Base-by-base conservation (phyloP, 1,140 invertebrate genomes). In the Atta colombica region DNA sequence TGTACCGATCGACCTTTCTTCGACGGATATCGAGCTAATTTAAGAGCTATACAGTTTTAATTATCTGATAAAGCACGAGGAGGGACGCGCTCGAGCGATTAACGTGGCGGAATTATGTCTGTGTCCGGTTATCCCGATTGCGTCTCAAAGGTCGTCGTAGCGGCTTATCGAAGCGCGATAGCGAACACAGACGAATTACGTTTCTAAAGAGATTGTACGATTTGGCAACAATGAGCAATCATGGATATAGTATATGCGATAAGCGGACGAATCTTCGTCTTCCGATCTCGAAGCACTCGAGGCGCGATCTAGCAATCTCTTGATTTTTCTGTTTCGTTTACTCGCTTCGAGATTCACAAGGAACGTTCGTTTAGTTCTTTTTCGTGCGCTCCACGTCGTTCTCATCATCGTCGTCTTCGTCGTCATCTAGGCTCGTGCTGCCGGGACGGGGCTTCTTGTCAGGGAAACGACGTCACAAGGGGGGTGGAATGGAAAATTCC, bases 401-500 rank as follows among this genome's bases (percentile, higher is more conserved):
- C 25, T 77, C 85, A 49, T 92, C 77, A 5, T 89, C 82, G 53
- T 91, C 89, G n/a, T 91, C 68, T n/a, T 88, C 66, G n/a, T 88
- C 86, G 31, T 90, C 85, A 72, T 91, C 85, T 71, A 87, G 77
- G 87, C 85, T 93, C 80, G 65, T 68, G 65, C 35, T 77, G 49
- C 81, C 90, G 68, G 87, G 91, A 93, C 93, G 91, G 86, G 91
- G 85, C 81, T 88, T 91, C 81, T 88, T 91, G 65, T 88, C 85
- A 66, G 90, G 81, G 88, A 93, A 91, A 89, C 91, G 90, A 88
- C 92, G 94, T 94, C 94, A 94, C 94, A 94, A 94, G 39, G 94
- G 94, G 66, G 94, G 94, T 85, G 94, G 94, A 94, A 95, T 95
- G 60, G 94, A 95, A 87, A 95, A 95, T 82, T 98, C 97, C 84